A percentile compares a stretch with the other conserved stretches of the same genome.
These are phyloP conservation scores for Dasyprocta punctata DNA, from an alignment of 2,113 vertebrate genomes.

Conservation along the genomic window DNA sequence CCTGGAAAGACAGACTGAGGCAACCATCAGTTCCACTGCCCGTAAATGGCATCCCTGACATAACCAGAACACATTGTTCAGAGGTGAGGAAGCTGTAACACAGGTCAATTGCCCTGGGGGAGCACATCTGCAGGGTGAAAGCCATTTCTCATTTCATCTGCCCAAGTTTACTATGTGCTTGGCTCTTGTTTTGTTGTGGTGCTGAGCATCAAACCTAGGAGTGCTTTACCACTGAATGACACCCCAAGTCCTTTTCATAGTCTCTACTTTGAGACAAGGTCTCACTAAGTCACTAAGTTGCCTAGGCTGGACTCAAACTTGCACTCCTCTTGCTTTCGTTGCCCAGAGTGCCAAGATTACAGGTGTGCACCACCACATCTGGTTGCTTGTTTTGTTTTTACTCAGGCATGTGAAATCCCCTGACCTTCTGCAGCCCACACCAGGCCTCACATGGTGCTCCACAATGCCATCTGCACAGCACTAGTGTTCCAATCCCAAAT, in stretches of 20 bases:
- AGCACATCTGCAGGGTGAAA: too few species aligned
- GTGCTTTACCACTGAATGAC: not conserved
- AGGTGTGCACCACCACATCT: not conserved
- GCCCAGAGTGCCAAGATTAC: not conserved
- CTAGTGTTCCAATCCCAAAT: not conserved
- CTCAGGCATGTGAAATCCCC: not conserved
- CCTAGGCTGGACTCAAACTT: not conserved
- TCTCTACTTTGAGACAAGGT: not conserved
- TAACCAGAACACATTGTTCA: fast-evolving
- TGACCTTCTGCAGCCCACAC: not conserved
- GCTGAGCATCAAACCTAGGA: not conserved
- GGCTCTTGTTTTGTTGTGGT: not conserved
- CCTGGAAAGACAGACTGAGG: not conserved
- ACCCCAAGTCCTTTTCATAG: not conserved
- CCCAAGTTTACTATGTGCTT: not conserved
- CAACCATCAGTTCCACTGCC: not conserved
- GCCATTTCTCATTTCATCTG: not conserved
- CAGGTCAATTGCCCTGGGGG: not conserved
- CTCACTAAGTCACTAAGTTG: not conserved
- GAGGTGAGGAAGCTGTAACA: not conserved
- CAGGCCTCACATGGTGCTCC: not conserved
- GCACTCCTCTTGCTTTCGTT: not conserved
- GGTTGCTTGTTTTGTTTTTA: not conserved
- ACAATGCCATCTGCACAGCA: not conserved
- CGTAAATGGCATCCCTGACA: fast-evolving